A percentile compares a stretch with the other conserved stretches of the same genome.
Evolutionary conservation across 2,113 vertebrate species (phyloP).

Genomic region (Serinus canaria): DNA sequence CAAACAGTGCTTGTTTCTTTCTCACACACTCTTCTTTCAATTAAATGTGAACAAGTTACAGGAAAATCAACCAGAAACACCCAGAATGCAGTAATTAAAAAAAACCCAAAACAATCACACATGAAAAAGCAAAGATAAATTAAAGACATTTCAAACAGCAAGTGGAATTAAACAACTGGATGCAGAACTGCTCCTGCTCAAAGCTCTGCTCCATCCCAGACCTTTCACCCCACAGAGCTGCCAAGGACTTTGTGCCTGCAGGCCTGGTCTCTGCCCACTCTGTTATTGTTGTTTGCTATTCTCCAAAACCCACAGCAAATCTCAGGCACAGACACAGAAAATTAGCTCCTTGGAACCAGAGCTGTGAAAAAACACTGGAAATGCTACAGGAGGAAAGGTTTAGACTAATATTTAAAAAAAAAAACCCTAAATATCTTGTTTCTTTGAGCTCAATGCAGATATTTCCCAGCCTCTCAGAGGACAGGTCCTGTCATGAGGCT

Average conservation of each 20-base stretch:
- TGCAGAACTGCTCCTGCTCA: background rate
- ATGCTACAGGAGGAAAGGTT: background rate
- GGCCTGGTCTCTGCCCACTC: background rate
- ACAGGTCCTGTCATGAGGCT: fast-evolving
- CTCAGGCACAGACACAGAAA: background rate
- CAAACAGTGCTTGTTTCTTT: background rate
- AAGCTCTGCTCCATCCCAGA: background rate
- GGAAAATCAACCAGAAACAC: background rate
- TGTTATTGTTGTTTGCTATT: background rate
- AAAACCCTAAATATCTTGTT: background rate
- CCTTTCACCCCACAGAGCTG: background rate
- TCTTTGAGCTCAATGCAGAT: background rate
- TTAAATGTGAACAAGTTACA: background rate
- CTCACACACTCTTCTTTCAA: background rate
- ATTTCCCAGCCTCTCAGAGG: background rate
- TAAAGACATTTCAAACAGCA: background rate
- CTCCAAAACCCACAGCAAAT: background rate
- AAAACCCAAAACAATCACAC: too few relatives aligned
- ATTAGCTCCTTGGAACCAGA: background rate
- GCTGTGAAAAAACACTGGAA: background rate
- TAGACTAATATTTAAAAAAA: background rate
- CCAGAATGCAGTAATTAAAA: background rate
- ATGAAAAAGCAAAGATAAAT: background rate
- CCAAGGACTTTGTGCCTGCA: background rate
- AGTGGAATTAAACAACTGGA: background rate